Conservation (phyloP, 2,113 vertebrate genomes). For the Channa argus region DNA sequence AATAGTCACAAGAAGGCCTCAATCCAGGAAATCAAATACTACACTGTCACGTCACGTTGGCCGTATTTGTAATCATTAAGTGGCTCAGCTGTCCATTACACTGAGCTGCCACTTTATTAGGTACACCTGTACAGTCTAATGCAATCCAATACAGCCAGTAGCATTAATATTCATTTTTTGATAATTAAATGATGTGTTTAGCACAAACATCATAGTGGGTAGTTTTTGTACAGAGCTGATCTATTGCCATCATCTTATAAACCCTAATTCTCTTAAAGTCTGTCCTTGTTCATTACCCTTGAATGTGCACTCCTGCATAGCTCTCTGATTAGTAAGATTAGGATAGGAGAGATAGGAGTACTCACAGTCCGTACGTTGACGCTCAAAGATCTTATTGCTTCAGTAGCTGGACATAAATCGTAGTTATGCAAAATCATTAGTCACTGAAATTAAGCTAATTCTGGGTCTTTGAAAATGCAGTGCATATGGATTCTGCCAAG, state of each 20-base stretch:
- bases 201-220: no score
- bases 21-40: background rate
- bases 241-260: no score
- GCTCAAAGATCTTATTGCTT: slow-evolving; percentile 40
- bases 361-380: slow-evolving; percentile 1
- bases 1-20: background rate
- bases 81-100: background rate
- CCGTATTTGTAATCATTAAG: background rate
- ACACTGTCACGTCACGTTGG: background rate
- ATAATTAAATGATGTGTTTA: background rate
- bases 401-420: slow-evolving; percentile 48
- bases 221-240: no score
- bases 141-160: background rate
- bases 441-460: slow-evolving; percentile 59
- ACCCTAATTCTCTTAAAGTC: background rate
- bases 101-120: background rate
- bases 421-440: slow-evolving; percentile 47
- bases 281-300: slow-evolving; percentile 32
- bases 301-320: slow-evolving; percentile 25
- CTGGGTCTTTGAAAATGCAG: slow-evolving; percentile 47
- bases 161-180: background rate
- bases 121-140: background rate
- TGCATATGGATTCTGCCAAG: slow-evolving; percentile 62
- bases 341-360: no score
- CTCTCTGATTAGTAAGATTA: slow-evolving; percentile 44